Base-by-base conservation (phyloP, 2,888 invertebrate genomes). In the Drosophila dives region DNA sequence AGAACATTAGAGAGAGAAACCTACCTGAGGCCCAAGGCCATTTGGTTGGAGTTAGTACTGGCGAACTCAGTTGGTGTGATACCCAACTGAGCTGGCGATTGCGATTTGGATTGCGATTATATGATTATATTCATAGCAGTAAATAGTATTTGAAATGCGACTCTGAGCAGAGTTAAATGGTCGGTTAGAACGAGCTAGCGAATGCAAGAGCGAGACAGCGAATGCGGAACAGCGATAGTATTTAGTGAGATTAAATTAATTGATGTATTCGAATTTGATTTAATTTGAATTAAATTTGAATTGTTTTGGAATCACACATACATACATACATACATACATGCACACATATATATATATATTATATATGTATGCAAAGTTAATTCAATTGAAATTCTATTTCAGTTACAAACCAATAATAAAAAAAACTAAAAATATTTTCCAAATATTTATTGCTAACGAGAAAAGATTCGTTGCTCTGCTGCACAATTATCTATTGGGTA, bases 151-250 rank as follows among this genome's bases (percentile, higher is more conserved):
- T 64, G 23, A 42, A 77, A 80, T 66, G 81, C 77, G 76, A 68
- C 64, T 71, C 77, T 56, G 72, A 81, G 61, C 59, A 80, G 66
- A 80, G 66, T 70, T 56, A 64, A 64, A 77, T 66, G 73, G 66
- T 48, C 65, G 62, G 23, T 61, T 66, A 72, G 59, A 88, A 72
- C 75, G 80, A 88, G 80, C 81, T 75, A 77, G 86, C 90, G 68
- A 73, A 80, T 88, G 86, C 82, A 66, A 86, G 76, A 74, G 85
- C 69, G 72, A 74, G 68, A 75, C 65, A 89, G 87, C 89, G 72
- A 75, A 80, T 86, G 86, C 82, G 72, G 75, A 58, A 80, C 72
- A 90, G 85, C 90, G 63, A 70, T 72, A 86, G 77, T 81, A 64
- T 77, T 74, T 36, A 60, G 66, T 84, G 75, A 72, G 69, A 72